Evolutionary conservation across 2,888 invertebrate genomes (phyloP).

Genomic region (Creontiades dilutus): DNA sequence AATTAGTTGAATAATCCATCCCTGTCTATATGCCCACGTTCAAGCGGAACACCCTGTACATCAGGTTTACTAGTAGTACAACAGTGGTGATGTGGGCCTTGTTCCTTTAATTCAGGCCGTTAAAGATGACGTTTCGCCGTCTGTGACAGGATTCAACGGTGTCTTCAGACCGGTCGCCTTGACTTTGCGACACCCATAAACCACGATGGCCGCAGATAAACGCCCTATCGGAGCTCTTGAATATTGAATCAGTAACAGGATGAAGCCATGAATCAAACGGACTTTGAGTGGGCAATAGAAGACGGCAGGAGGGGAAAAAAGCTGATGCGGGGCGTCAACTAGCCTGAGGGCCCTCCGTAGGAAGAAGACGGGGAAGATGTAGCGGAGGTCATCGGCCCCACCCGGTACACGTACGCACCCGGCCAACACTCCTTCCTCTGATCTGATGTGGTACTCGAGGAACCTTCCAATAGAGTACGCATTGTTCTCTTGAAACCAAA

Average conservation of each 20-base stretch:
- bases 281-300: background rate
- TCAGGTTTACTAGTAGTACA: too few relatives aligned
- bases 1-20: too few relatives aligned
- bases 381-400: background rate
- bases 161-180: too few relatives aligned
- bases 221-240: background rate
- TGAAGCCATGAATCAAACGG: constrained; percentile 7
- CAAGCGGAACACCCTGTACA: too few relatives aligned
- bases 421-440: background rate
- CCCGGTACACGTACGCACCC: constrained; percentile 14
- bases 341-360: background rate
- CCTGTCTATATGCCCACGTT: too few relatives aligned
- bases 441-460: background rate
- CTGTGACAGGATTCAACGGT: too few relatives aligned
- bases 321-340: constrained; percentile 24
- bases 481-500: too few relatives aligned
- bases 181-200: too few relatives aligned
- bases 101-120: too few relatives aligned
- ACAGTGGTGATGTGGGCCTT: too few relatives aligned
- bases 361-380: background rate
- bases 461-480: background rate
- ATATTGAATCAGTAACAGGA: constrained; percentile 4
- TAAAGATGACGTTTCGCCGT: too few relatives aligned
- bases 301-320: constrained; percentile 5
- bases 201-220: too few relatives aligned